These are phyloP conservation scores for Fratercula arctica DNA, from an alignment of 2,797 vertebrate species.

Conservation along the genomic window DNA sequence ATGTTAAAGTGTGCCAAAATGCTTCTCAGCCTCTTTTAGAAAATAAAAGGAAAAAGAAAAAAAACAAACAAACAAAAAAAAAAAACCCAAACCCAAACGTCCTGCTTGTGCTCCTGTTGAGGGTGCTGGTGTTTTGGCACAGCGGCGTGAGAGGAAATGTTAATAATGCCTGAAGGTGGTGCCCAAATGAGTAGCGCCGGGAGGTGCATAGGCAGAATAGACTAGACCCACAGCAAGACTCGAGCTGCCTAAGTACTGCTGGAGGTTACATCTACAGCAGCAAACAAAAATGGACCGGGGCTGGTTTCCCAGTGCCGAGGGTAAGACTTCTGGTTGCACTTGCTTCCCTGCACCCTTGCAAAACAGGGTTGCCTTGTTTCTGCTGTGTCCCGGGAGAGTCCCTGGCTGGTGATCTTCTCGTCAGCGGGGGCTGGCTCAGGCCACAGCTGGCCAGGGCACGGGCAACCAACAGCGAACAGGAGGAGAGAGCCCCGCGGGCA, in stretches of 20 bases:
- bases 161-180: background rate
- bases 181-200: background rate
- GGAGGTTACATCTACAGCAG: background rate
- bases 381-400: background rate
- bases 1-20: background rate
- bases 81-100: rapidly evolving
- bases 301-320: background rate
- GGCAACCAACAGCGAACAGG: background rate
- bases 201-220: background rate
- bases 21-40: background rate
- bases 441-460: rapidly evolving
- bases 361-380: background rate
- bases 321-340: background rate
- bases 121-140: background rate
- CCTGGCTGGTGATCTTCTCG: background rate
- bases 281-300: background rate
- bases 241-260: background rate
- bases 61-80: background rate
- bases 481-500: rapidly evolving
- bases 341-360: background rate
- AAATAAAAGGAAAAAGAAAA: background rate
- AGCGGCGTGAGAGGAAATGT: background rate
- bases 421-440: background rate
- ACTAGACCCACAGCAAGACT: background rate
- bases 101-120: background rate